Evolutionary conservation across 2,888 invertebrate genomes (phyloP).

Genomic region (Lasioglossum vierecki): DNA sequence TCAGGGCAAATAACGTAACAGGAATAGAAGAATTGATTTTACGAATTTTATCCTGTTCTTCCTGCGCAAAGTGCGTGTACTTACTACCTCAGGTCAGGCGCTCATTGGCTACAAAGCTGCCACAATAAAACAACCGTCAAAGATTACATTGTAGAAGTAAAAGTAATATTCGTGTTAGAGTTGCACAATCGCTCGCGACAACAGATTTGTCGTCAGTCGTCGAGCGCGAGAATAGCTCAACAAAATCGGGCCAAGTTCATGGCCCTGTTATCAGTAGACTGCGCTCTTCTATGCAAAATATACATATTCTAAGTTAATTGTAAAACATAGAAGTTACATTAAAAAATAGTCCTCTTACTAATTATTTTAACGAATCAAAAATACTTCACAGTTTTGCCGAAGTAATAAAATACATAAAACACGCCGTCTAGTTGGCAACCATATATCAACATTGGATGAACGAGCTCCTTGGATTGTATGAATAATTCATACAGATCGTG

Average conservation of each 20-base stretch:
- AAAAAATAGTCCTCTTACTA: not conserved
- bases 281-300: not conserved
- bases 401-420: not conserved
- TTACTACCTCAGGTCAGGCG: not conserved
- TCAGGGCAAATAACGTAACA: too few species aligned
- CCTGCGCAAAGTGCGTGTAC: not conserved
- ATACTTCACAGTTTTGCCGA: not conserved
- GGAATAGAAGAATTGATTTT: not conserved
- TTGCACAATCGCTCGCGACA: not conserved
- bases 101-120: slow-evolving; percentile 5
- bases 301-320: not conserved
- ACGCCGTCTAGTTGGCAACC: not conserved
- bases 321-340: not conserved
- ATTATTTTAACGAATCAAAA: not conserved
- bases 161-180: not conserved
- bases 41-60: not conserved
- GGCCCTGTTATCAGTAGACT: not conserved
- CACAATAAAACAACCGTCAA: not conserved
- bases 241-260: not conserved
- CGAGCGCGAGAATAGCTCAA: not conserved
- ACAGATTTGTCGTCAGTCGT: not conserved
- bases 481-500: not conserved
- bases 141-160: not conserved
- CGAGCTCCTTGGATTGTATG: not conserved
- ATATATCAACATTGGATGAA: not conserved